Percentiles rank a stretch among this genome's conserved stretches.
These are phyloP conservation scores for Epinotia ramella DNA, from an alignment of 2,888 invertebrate genomes.

Conservation along the genomic window DNA sequence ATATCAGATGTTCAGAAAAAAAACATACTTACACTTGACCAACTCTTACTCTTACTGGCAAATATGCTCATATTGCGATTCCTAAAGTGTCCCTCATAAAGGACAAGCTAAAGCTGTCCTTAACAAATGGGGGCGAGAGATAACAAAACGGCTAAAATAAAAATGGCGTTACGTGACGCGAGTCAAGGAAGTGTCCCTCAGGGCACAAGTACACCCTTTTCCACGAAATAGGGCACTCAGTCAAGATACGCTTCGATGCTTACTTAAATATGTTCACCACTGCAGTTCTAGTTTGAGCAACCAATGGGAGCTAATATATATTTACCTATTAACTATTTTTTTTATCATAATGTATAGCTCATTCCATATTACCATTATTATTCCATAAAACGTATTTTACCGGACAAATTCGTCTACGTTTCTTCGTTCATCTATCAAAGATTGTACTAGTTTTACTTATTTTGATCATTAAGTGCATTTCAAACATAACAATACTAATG, in stretches of 20 bases:
- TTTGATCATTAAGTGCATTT: too few species aligned
- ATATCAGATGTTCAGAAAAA: neutral
- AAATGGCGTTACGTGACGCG: conserved; percentile 45
- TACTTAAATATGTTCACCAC: conserved; percentile 49
- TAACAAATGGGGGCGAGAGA: conserved; percentile 43
- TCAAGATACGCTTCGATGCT: conserved; percentile 62
- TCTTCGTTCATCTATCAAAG: too few species aligned
- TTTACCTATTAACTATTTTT: neutral
- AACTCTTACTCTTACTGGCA: conserved; percentile 5
- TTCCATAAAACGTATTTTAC: too few species aligned
- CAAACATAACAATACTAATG: too few species aligned
- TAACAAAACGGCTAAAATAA: conserved; percentile 43
- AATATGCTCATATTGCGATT: conserved; percentile 23
- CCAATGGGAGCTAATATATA: neutral
- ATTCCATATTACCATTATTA: too few species aligned
- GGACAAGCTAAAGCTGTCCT: conserved; percentile 40
- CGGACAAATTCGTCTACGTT: too few species aligned
- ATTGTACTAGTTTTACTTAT: too few species aligned
- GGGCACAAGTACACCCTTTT: conserved; percentile 45
- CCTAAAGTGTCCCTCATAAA: conserved; percentile 30
- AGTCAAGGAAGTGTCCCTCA: conserved; percentile 47
- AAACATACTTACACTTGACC: neutral
- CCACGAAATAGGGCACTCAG: conserved; percentile 63
- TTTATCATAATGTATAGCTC: too few species aligned
- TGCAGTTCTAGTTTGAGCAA: conserved; percentile 7